Percentiles rank a stretch among this genome's conserved stretches.
phyloP scores from a whole-genome alignment of 92 coral and sea anemone species.

The Palythoa heliodiscus region DNA sequence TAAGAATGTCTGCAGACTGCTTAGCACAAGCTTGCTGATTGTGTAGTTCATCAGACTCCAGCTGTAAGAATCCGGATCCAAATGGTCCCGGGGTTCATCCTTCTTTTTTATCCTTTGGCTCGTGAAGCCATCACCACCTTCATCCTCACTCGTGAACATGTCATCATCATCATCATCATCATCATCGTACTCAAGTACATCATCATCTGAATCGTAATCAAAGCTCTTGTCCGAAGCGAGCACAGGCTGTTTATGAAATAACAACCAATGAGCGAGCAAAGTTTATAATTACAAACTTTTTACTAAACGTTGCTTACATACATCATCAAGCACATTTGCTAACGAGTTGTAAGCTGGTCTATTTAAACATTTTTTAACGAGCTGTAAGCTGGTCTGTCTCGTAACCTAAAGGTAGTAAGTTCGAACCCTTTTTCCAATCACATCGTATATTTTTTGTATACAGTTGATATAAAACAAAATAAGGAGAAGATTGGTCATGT shows the following conservation, averaged over 20 bases:
- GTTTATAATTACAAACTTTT: no score
- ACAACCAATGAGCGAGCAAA: not conserved
- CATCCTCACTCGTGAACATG: slow-evolving; percentile 72
- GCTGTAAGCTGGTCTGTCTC: no score
- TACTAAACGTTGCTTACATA: not conserved
- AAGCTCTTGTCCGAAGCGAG: slow-evolving; percentile 45
- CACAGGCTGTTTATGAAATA: slow-evolving; percentile 55
- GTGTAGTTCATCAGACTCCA: slow-evolving; percentile 96
- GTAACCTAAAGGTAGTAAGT: no score
- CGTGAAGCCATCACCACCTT: slow-evolving; percentile 62
- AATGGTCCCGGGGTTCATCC: slow-evolving; percentile 81
- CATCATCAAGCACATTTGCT: no score
- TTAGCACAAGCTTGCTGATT: slow-evolving; percentile 80
- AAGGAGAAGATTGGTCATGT: no score
- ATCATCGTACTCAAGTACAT: slow-evolving; percentile 65
- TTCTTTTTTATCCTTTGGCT: slow-evolving; percentile 52
- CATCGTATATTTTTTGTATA: no score
- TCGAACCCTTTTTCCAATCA: no score
- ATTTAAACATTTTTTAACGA: no score
- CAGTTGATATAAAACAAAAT: no score
- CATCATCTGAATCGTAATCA: slow-evolving; percentile 79
- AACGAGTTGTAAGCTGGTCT: no score
- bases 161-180: slow-evolving; percentile 83
- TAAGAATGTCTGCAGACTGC: slow-evolving; percentile 72
- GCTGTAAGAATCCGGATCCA: slow-evolving; percentile 85